Conservation (phyloP, 2,113 vertebrate species). For the Triplophysa dalaica region DNA sequence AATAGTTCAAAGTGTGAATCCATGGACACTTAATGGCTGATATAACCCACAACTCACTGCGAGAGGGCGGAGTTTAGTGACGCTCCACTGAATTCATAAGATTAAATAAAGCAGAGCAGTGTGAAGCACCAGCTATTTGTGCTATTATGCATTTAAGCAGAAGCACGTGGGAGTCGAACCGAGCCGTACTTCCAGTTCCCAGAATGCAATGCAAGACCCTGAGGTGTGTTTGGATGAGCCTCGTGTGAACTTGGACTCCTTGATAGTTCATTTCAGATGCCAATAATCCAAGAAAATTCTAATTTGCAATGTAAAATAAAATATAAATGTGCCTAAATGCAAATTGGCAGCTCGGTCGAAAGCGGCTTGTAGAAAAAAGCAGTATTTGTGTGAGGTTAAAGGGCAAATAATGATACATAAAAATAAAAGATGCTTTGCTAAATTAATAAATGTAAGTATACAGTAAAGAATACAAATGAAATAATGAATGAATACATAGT, state of each 20-base stretch:
- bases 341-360: neutral
- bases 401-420: neutral
- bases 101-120: too few relatives aligned
- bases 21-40: too few relatives aligned
- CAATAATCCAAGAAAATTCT: too few relatives aligned
- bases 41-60: too few relatives aligned
- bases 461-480: too few relatives aligned
- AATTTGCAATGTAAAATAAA: too few relatives aligned
- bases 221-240: neutral
- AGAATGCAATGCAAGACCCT: neutral
- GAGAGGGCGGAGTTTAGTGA: too few relatives aligned
- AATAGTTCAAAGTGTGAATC: too few relatives aligned
- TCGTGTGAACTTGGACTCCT: constrained; percentile 11
- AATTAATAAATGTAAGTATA: too few relatives aligned
- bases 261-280: neutral
- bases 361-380: neutral
- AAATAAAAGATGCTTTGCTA: too few relatives aligned
- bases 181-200: neutral
- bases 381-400: neutral
- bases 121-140: constrained; percentile 18
- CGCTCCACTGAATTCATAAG: too few relatives aligned
- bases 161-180: neutral
- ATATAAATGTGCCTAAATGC: neutral
- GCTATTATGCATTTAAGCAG: constrained; percentile 20
- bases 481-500: too few relatives aligned